phyloP scores from a whole-genome alignment of 2,113 vertebrate species.

The Miniopterus natalensis region DNA sequence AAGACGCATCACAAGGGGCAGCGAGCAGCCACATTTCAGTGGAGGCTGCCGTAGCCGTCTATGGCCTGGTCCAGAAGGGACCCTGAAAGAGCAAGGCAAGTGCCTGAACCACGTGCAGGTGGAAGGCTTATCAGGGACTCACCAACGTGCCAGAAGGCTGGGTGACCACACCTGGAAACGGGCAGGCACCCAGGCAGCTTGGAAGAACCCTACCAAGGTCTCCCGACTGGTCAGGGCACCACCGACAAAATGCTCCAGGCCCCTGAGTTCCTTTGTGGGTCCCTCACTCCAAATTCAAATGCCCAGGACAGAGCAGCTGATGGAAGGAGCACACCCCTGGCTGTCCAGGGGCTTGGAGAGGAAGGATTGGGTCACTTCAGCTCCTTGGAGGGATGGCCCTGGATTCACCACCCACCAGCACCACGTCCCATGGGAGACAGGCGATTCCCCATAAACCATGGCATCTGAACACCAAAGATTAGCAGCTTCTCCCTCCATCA shows the following conservation, averaged over 20 bases:
- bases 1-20: not conserved
- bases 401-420: not conserved
- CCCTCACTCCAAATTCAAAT: not conserved
- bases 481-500: not conserved
- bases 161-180: not conserved
- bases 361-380: not conserved
- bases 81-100: not conserved
- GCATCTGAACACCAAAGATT: not conserved
- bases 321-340: not conserved
- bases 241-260: not conserved
- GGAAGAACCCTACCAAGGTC: not conserved
- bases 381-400: not conserved
- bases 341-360: not conserved
- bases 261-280: no score
- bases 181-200: not conserved
- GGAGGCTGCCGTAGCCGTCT: not conserved
- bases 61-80: not conserved
- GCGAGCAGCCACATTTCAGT: not conserved
- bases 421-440: not conserved
- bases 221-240: not conserved
- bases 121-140: not conserved
- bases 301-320: not conserved
- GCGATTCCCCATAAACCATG: not conserved
- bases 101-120: not conserved
- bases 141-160: not conserved